Conservation (phyloP, 2,797 vertebrate genomes). For the Heliangelus exortis region DNA sequence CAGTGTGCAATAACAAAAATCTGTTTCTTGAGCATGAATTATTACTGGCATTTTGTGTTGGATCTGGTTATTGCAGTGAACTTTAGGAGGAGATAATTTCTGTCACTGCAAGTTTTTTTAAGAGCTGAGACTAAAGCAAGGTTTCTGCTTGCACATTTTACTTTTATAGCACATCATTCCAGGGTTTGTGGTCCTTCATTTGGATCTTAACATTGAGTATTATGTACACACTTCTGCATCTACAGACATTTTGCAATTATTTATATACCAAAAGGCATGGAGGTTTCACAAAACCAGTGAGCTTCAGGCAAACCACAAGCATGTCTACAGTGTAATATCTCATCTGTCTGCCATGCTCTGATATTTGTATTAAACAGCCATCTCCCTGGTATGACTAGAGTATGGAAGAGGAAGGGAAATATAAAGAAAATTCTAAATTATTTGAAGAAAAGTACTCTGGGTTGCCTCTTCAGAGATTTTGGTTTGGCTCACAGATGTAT, state of each 20-base stretch:
- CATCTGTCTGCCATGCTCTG: not conserved
- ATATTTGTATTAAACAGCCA: not conserved
- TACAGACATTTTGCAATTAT: not conserved
- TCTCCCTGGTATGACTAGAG: not conserved
- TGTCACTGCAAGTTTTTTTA: not conserved
- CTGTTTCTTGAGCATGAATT: accelerated
- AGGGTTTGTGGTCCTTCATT: accelerated
- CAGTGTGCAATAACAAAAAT: not conserved
- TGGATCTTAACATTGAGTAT: not conserved
- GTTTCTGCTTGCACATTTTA: not conserved
- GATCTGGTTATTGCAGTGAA: not conserved
- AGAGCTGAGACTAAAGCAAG: not conserved
- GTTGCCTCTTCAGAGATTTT: not conserved
- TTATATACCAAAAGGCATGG: not conserved
- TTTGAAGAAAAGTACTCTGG: not conserved
- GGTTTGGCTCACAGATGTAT: not conserved
- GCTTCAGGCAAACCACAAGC: not conserved
- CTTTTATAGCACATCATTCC: not conserved
- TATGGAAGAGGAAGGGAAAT: not conserved
- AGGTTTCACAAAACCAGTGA: not conserved
- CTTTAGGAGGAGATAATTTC: not conserved
- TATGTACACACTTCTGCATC: not conserved
- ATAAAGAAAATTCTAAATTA: not conserved
- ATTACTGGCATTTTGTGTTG: not conserved
- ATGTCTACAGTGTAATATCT: not conserved